Conservation (phyloP, 2,113 vertebrate genomes). For the Eretmochelys imbricata region DNA sequence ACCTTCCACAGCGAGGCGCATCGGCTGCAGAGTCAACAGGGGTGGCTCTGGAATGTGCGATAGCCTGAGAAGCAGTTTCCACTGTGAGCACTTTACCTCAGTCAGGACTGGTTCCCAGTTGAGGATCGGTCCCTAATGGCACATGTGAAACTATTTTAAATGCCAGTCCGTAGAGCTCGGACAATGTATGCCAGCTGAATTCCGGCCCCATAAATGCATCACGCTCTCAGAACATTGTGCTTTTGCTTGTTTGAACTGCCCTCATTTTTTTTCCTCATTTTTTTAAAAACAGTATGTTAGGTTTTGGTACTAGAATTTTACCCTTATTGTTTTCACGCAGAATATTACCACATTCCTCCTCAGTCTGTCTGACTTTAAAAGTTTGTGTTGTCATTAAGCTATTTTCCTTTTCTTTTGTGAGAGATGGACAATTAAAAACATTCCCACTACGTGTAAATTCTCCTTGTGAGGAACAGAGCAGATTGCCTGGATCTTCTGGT, state of each 20-base stretch:
- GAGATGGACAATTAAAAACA: constrained; percentile 77
- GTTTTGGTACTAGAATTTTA: neutral
- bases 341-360: neutral
- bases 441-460: constrained; percentile 77
- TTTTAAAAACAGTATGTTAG: neutral
- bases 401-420: constrained; percentile 73
- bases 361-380: constrained; percentile 56
- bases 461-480: constrained; percentile 82
- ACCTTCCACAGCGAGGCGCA: neutral
- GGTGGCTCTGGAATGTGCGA: neutral
- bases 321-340: neutral
- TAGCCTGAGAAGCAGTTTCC: neutral
- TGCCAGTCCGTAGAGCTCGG: neutral
- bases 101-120: neutral
- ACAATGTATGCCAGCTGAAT: neutral
- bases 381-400: constrained; percentile 49
- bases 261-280: neutral
- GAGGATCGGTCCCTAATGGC: neutral
- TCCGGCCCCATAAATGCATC: neutral
- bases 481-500: constrained; percentile 84
- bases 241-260: neutral
- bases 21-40: neutral
- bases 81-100: neutral
- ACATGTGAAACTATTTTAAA: neutral
- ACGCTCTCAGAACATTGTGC: neutral